Base-by-base conservation (phyloP, 30 jellyfish, hydroid and myxozoan genomes). In the Aurelia sp. region DNA sequence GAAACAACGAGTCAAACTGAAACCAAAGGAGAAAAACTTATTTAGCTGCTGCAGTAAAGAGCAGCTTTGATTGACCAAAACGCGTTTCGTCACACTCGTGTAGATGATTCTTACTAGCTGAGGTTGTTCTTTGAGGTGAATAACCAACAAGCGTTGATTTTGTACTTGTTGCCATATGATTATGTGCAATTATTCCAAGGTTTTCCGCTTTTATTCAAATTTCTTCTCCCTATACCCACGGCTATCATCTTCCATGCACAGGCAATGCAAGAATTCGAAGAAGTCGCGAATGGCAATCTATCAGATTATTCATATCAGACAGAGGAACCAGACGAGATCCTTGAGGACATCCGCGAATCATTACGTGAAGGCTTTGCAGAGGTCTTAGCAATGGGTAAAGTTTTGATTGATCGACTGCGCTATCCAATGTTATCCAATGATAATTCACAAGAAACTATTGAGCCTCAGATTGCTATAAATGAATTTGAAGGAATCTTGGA, bases 351-450 rank as follows among this genome's bases (percentile, higher is more conserved):
- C 62, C 96, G 96, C 51, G 89, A 73, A 48, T 62, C 82, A 1
- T 59, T 86, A 16, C 74, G 72, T 48, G 96, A 86, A 35, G 66
- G 74, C 44, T 76, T 77, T 59, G 82, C 89, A 17, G 85, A 86
- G 44, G 96, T 87, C 21, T 30, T 86, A 15, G 87, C 82, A 10
- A 23, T 86, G 17, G 96, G 96, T 48, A 60, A 75, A 22, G 86
- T 53, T n/a, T 85, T 86, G 22, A 48, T 76, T 16, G 66, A 66
- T 53, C 89, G 82, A 27, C 52, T 86, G 27, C n/a, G 53, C 23
- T 62, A 75, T 41, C 90, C 96, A 3, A 62, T 76, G 77, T 65
- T 79, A 21, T 23, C 90, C 33, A 68, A 51, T 13, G 20, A 12
- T 44, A 82, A 30, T 55, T 76, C 23, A 35, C 33, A 47, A 8